A percentile compares a stretch with the other conserved stretches of the same genome.
These are phyloP conservation scores for Mythimna ferrago DNA, from an alignment of 2,888 invertebrate species.

Conservation along the genomic window DNA sequence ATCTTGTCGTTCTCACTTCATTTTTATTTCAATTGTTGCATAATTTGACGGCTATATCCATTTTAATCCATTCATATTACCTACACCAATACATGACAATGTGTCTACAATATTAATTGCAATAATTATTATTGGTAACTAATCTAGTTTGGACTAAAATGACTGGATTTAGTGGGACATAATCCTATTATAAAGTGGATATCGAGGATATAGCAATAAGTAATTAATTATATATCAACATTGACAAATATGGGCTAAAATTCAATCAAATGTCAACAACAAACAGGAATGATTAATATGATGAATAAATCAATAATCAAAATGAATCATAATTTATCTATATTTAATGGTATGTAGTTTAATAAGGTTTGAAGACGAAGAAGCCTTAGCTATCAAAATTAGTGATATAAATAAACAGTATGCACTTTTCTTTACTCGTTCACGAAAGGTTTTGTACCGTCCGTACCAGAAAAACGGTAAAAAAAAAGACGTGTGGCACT, in stretches of 20 bases:
- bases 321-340: too few species aligned
- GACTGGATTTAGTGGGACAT: constrained; percentile 9
- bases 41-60: not conserved
- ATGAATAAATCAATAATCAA: not conserved
- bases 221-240: not conserved
- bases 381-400: not conserved
- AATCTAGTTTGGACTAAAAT: constrained; percentile 26
- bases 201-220: not conserved
- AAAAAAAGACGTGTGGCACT: too few species aligned
- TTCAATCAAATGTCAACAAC: not conserved
- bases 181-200: constrained; percentile 9
- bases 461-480: too few species aligned
- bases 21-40: constrained; percentile 1
- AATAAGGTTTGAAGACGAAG: not conserved
- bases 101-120: constrained; percentile 24
- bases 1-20: not conserved
- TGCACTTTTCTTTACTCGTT: not conserved
- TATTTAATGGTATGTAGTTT: too few species aligned
- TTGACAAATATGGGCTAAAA: not conserved
- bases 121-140: constrained; percentile 22
- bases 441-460: too few species aligned
- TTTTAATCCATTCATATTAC: not conserved
- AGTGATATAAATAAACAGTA: not conserved
- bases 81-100: constrained; percentile 1
- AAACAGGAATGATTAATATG: not conserved